Evolutionary conservation across 2,113 vertebrate genomes (phyloP).

Genomic region (Tichodroma muraria): DNA sequence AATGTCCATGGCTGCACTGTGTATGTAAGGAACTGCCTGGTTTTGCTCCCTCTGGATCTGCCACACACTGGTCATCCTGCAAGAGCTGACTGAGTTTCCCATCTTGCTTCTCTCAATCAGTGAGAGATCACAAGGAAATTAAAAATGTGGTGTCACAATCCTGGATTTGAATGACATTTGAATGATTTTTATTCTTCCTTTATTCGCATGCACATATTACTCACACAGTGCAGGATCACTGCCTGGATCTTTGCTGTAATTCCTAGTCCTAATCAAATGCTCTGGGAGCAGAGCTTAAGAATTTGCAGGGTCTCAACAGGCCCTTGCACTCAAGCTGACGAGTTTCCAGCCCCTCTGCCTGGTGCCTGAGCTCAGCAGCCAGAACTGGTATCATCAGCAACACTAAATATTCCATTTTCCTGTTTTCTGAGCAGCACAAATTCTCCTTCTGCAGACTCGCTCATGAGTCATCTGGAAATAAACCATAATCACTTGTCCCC

Average conservation of each 20-base stretch:
- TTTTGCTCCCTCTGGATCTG: neutral
- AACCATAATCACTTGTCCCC: neutral
- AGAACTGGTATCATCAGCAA: neutral
- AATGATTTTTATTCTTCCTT: neutral
- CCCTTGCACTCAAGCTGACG: neutral
- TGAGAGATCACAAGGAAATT: neutral
- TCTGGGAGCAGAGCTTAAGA: neutral
- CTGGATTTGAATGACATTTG: neutral
- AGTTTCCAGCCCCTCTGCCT: neutral
- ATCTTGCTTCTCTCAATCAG: neutral
- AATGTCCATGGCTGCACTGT: neutral
- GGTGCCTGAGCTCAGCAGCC: neutral
- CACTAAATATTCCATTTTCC: neutral
- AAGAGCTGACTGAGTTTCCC: neutral
- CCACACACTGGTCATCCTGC: neutral
- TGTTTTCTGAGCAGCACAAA: neutral
- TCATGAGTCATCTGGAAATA: slow-evolving; percentile 44
- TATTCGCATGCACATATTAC: neutral
- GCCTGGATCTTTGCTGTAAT: neutral
- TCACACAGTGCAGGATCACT: neutral
- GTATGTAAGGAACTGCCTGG: neutral
- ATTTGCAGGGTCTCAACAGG: neutral
- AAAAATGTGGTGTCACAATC: neutral
- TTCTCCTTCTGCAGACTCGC: neutral
- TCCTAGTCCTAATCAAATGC: neutral